Evolutionary conservation across 2,113 vertebrate species (phyloP).

Genomic region (Eulemur macaco): DNA sequence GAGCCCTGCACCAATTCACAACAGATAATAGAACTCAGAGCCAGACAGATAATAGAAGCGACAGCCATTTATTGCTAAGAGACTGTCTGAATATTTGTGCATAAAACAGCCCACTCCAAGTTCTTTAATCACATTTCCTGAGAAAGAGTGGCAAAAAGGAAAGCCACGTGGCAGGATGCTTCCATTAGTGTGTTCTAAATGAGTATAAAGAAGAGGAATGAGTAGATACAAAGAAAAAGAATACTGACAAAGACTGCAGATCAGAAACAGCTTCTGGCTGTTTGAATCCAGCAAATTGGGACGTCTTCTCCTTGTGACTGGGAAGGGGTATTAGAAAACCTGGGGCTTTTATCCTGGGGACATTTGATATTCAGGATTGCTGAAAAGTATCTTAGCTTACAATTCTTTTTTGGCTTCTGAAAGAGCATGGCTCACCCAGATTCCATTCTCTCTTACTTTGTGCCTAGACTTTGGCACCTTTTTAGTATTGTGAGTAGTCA

Average conservation of each 20-base stretch:
- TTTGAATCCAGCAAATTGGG: slow-evolving; percentile 2
- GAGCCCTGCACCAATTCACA: slow-evolving; percentile 86
- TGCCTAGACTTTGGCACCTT: not conserved
- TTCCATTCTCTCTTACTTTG: not conserved
- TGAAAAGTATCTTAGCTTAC: not conserved
- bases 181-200: slow-evolving; percentile 62
- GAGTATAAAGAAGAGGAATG: slow-evolving; percentile 39
- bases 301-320: not conserved
- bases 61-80: slow-evolving; percentile 89
- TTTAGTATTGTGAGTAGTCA: not conserved
- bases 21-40: slow-evolving; percentile 85
- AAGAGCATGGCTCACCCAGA: not conserved
- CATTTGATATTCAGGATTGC: slow-evolving; percentile 31
- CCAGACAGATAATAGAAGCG: slow-evolving; percentile 86
- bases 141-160: slow-evolving; percentile 72
- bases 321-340: not conserved
- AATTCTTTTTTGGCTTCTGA: slow-evolving; percentile 35
- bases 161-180: slow-evolving; percentile 56
- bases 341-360: not conserved
- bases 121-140: slow-evolving; percentile 83
- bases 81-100: slow-evolving; percentile 87
- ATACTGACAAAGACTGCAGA: not conserved
- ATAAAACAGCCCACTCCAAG: slow-evolving; percentile 79
- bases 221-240: slow-evolving; percentile 16
- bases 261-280: not conserved